Base-by-base conservation (phyloP, 2,113 vertebrate species). In the Atractosteus spatula region DNA sequence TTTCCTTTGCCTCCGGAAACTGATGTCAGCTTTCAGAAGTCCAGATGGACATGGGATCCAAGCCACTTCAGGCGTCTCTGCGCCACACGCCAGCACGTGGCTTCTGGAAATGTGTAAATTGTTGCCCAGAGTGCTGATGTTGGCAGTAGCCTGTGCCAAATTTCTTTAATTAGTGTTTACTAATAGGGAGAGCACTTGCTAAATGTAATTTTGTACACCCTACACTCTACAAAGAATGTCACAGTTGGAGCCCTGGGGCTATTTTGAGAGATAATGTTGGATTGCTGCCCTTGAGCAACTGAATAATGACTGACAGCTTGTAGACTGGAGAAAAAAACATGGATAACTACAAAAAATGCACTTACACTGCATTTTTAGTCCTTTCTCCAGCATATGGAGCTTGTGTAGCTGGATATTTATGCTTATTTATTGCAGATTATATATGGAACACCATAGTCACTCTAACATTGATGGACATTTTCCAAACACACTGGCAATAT, bases 81-180 rank as follows among this genome's bases (percentile, higher is more conserved):
- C 3, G 73, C 73, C 66, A 74, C 67, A 69, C 67, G 67, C 62
- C 67, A 5, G 29, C 75, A 64, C 55, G 75, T 70, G 75, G 66
- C 71, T n/a, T n/a, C 11, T 47, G 51, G 51, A 71, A 69, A 54
- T 71, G 63, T 71, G 76, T 64, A 71, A 70, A 71, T 59, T 62
- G 16, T 55, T 59, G 57, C 62, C 17, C 42, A 17, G 45, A 63
- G 63, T 54, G 69, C 65, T 69, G 54, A 41, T 55, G 54, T 69
- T 68, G 69, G 71, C 63, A 67, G 69, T 70, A 67, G 57, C 13
- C 47, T 42, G 63, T 66, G 43, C 10, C 62, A 44, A 41, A 29
- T 68, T 44, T 45, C 69, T 71, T 70, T 74, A 69, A 79, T 76
- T 68, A 70, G 70, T 71, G 70, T 79, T 79, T 76, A 74, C 73